phyloP scores from a whole-genome alignment of 2,888 invertebrate genomes.

The Phragmatobia fuliginosa region DNA sequence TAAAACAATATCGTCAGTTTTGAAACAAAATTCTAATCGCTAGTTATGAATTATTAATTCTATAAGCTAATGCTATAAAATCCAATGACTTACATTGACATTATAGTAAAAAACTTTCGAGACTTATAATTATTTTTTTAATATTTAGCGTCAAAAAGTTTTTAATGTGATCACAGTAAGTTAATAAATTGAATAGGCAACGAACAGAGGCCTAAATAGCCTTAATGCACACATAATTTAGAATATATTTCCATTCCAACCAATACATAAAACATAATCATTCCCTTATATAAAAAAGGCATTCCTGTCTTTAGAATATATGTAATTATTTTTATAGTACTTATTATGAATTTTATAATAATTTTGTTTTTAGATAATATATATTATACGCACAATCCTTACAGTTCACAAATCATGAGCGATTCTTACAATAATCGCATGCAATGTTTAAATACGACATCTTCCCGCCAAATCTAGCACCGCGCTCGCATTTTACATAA shows the following conservation, averaged over 20 bases:
- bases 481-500: background rate
- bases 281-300: background rate
- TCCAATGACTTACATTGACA: background rate
- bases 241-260: slow-evolving; percentile 11
- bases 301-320: slow-evolving; percentile 1
- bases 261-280: background rate
- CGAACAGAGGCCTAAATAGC: slow-evolving; percentile 1
- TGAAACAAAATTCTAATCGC: background rate
- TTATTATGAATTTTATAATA: background rate
- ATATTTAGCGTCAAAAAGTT: slow-evolving; percentile 2
- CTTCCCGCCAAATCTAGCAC: background rate
- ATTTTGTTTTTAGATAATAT: background rate
- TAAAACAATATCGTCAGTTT: background rate
- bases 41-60: background rate
- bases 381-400: background rate
- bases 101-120: background rate
- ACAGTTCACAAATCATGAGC: background rate
- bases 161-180: background rate
- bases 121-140: slow-evolving; percentile 4
- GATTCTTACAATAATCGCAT: background rate
- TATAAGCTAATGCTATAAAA: too few species aligned
- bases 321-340: background rate
- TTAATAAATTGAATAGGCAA: slow-evolving; percentile 6
- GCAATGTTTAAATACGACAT: background rate
- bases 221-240: slow-evolving; percentile 8